A percentile compares a stretch with the other conserved stretches of the same genome.
phyloP scores from a whole-genome alignment of 37 sponge, comb jelly and placozoan species.

The Halichondria panicea region DNA sequence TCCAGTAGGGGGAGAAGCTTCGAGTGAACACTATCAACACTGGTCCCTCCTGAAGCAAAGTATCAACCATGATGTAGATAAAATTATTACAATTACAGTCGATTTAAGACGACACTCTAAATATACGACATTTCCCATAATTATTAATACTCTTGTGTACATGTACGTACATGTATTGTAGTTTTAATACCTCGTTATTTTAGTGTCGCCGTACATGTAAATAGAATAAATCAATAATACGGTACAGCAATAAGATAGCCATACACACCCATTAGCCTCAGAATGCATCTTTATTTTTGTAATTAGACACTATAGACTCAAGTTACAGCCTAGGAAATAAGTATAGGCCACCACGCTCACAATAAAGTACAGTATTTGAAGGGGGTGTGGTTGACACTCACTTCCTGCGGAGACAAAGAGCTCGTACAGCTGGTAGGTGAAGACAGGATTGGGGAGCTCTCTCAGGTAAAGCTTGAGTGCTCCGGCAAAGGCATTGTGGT shows the following conservation, averaged over 20 bases:
- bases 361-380: no score
- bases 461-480: constrained; percentile 82
- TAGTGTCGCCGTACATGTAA: no score
- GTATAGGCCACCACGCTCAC: no score
- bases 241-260: no score
- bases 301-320: no score
- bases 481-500: constrained; percentile 51
- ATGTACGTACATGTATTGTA: constrained; percentile 10
- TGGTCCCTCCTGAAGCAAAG: constrained; percentile 17
- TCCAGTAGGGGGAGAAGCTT: constrained; percentile 31
- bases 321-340: no score
- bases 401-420: constrained; percentile 67
- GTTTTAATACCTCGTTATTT: no score
- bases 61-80: not conserved
- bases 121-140: not conserved
- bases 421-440: constrained; percentile 71
- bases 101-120: not conserved
- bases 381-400: no score
- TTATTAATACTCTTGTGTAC: not conserved
- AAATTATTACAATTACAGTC: not conserved
- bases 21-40: constrained; percentile 3
- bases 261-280: no score
- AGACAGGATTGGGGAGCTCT: constrained; percentile 80
- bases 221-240: no score
- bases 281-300: no score